Conservation (phyloP, 1,140 invertebrate genomes). For the Eupeodes corollae region DNA sequence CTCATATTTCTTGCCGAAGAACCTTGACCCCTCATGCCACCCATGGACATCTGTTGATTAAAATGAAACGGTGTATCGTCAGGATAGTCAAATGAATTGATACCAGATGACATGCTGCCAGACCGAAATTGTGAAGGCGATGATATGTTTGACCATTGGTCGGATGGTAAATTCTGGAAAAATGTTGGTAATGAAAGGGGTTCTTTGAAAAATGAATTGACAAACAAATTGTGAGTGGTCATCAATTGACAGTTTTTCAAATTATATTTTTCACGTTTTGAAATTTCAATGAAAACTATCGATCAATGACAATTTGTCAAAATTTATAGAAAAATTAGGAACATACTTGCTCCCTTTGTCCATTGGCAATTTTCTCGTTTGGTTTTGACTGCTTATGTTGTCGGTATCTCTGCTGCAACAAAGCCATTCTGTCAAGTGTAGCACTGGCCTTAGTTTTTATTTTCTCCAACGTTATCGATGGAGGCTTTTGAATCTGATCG, state of each 20-base stretch:
- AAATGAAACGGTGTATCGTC: conserved; percentile 32
- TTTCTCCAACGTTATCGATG: conserved; percentile 34
- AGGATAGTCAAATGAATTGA: conserved; percentile 34
- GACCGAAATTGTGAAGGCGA: conserved; percentile 38
- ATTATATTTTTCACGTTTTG: too few relatives aligned
- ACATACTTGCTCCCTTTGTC: background rate
- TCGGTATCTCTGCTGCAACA: conserved; percentile 50
- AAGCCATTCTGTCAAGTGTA: conserved; percentile 35
- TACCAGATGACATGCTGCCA: conserved; percentile 41
- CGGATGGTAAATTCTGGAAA: conserved; percentile 18
- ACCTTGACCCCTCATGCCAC: background rate
- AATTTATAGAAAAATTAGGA: conserved; percentile 7
- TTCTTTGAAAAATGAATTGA: too few relatives aligned
- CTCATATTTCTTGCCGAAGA: conserved; percentile 28
- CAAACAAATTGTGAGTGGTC: too few relatives aligned
- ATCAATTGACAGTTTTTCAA: too few relatives aligned
- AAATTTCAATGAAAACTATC: too few relatives aligned
- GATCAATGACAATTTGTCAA: too few relatives aligned
- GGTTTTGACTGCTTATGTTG: conserved; percentile 42
- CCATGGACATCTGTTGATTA: conserved; percentile 13
- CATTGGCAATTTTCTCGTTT: background rate
- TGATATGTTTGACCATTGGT: conserved; percentile 37
- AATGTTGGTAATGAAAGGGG: background rate
- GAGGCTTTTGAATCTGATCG: conserved; percentile 30
- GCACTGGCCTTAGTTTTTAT: conserved; percentile 34